Evolutionary conservation across 2,797 vertebrate genomes (phyloP).

Genomic region (Menidia menidia): DNA sequence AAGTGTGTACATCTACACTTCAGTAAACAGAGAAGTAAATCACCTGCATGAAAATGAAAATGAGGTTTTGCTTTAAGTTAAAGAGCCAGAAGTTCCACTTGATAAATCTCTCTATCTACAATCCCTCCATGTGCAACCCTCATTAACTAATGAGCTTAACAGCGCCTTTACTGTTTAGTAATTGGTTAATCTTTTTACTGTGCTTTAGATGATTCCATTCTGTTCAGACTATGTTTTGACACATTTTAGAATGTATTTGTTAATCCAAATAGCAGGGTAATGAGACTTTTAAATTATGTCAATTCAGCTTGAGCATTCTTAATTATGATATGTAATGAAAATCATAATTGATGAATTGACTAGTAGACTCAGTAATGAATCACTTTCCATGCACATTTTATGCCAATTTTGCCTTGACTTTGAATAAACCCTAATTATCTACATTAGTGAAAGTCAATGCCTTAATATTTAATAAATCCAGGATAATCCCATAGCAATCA

Average conservation of each 20-base stretch:
- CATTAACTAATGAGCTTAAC: constrained; percentile 35
- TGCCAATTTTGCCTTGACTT: constrained; percentile 83
- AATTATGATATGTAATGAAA: constrained; percentile 81
- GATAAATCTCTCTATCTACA: constrained; percentile 14
- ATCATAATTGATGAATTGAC: constrained; percentile 81
- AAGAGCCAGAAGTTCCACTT: neutral
- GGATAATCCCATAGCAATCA: constrained; percentile 92
- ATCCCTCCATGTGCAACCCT: constrained; percentile 14
- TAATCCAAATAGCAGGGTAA: constrained; percentile 77
- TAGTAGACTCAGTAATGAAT: constrained; percentile 78
- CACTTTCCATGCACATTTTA: constrained; percentile 83
- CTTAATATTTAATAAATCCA: constrained; percentile 92
- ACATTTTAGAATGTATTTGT: constrained; percentile 63
- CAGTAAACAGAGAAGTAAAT: neutral
- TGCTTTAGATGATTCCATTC: constrained; percentile 31
- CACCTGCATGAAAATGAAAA: neutral
- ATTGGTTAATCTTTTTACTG: constrained; percentile 50
- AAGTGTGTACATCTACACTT: neutral
- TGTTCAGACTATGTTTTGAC: constrained; percentile 38
- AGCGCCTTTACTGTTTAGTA: constrained; percentile 16
- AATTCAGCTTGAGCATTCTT: constrained; percentile 77
- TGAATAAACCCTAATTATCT: constrained; percentile 90
- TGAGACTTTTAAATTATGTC: constrained; percentile 75
- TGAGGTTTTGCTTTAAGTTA: neutral
- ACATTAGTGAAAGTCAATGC: constrained; percentile 91